Evolutionary conservation across 1,140 invertebrate species (phyloP).

Genomic region (Trichonephila inaurata): DNA sequence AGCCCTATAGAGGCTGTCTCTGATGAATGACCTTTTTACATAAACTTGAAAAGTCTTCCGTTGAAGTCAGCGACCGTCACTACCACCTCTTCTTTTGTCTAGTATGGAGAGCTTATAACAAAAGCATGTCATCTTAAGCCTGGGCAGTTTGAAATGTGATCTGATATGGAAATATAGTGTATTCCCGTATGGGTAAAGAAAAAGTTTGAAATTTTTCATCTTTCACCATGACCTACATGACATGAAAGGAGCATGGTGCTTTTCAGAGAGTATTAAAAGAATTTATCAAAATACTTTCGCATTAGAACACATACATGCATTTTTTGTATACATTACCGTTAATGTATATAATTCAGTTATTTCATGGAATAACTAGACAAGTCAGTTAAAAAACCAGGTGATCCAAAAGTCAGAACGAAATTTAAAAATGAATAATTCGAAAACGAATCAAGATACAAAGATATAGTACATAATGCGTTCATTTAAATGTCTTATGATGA

Average conservation of each 20-base stretch:
- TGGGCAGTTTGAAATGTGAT: conserved; percentile 8
- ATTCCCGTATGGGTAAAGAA: neutral
- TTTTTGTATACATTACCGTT: too few species aligned
- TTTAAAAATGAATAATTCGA: too few species aligned
- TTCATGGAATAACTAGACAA: too few species aligned
- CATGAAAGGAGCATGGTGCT: neutral
- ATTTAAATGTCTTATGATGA: too few species aligned
- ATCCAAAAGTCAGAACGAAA: too few species aligned
- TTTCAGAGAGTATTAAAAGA: too few species aligned
- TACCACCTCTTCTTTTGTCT: neutral
- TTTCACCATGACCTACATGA: neutral
- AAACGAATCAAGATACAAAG: too few species aligned
- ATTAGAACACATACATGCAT: too few species aligned
- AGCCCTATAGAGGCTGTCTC: neutral
- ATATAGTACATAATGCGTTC: too few species aligned
- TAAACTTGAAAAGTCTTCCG: conserved; percentile 12
- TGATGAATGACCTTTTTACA: conserved; percentile 46
- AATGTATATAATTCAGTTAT: too few species aligned
- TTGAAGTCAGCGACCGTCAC: neutral
- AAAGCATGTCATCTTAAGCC: neutral
- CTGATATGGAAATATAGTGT: neutral
- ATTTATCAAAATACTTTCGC: too few species aligned
- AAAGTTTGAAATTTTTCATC: neutral
- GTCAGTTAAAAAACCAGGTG: too few species aligned
- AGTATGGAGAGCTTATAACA: conserved; percentile 19